These are phyloP conservation scores for Drosophila koepferae DNA, from an alignment of 2,888 invertebrate genomes.

Conservation along the genomic window DNA sequence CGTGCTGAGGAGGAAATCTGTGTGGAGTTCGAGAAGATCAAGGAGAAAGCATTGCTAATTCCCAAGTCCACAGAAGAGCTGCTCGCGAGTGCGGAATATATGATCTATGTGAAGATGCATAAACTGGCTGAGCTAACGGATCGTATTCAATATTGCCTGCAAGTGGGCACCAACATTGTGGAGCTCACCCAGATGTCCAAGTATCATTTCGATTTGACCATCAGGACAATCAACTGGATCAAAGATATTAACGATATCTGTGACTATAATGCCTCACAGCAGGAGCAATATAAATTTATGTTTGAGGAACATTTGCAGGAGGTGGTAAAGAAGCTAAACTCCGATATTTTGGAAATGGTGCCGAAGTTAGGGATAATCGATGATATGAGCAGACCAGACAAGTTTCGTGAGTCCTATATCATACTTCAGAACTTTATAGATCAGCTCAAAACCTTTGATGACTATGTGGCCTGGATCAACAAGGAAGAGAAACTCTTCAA, in stretches of 20 bases:
- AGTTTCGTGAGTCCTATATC: constrained; percentile 92
- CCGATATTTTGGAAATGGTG: constrained; percentile 89
- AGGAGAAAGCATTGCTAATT: constrained; percentile 88
- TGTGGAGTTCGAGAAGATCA: constrained; percentile 90
- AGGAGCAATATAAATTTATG: constrained; percentile 92
- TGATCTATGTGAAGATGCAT: constrained; percentile 91
- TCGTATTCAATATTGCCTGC: constrained; percentile 89
- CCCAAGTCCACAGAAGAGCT: constrained; percentile 93
- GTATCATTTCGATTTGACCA: constrained; percentile 92
- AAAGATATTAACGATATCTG: constrained; percentile 92
- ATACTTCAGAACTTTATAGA: constrained; percentile 91
- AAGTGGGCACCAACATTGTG: constrained; percentile 88
- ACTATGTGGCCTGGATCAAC: constrained; percentile 94
- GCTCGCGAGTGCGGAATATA: constrained; percentile 92
- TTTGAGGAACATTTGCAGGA: constrained; percentile 92
- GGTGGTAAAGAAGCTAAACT: constrained; percentile 89
- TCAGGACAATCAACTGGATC: constrained; percentile 94
- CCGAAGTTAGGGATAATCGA: constrained; percentile 92
- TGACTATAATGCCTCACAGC: constrained; percentile 90
- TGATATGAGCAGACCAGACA: constrained; percentile 92
- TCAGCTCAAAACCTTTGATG: constrained; percentile 90
- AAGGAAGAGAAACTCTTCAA: constrained; percentile 94
- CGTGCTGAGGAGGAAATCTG: constrained; percentile 89
- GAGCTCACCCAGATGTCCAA: constrained; percentile 91
- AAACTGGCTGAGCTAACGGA: constrained; percentile 89